These are phyloP conservation scores for Stictocephala bisonia DNA, from an alignment of 2,888 invertebrate genomes.

Conservation along the genomic window DNA sequence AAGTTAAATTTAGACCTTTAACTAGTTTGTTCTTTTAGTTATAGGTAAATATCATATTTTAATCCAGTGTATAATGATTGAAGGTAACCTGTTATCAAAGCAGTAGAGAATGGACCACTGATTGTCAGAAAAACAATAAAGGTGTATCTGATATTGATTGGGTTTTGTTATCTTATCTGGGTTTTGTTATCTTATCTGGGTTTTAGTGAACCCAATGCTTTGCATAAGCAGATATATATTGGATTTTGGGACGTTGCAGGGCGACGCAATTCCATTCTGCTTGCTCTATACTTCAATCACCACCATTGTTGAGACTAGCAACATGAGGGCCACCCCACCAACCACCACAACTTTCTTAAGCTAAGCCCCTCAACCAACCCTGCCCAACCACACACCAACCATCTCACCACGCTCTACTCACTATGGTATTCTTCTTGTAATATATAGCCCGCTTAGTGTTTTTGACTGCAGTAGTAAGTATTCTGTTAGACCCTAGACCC, in stretches of 20 bases:
- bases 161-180: no score
- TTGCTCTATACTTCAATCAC: constrained; percentile 48
- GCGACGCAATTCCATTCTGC: constrained; percentile 45
- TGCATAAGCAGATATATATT: constrained; percentile 21
- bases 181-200: not conserved
- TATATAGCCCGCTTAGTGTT: constrained; percentile 40
- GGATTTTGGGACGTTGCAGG: constrained; percentile 48
- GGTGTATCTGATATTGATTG: no score
- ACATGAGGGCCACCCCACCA: constrained; percentile 44
- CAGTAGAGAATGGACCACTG: no score
- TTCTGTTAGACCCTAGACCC: not conserved
- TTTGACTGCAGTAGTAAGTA: constrained; percentile 32
- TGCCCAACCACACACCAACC: constrained; percentile 54
- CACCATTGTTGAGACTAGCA: constrained; percentile 46
- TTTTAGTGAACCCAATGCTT: constrained; percentile 26
- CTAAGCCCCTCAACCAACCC: constrained; percentile 48
- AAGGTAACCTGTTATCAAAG: no score
- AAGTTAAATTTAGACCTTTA: no score
- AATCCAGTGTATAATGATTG: no score
- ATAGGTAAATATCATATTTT: no score
- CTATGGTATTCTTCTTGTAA: constrained; percentile 47
- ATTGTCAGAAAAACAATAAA: no score
- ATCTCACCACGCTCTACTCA: constrained; percentile 43
- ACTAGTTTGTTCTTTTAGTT: no score
- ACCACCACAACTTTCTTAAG: constrained; percentile 41